These are phyloP conservation scores for Tenthredo scrophulariae DNA, from an alignment of 2,888 invertebrate genomes.

Conservation along the genomic window DNA sequence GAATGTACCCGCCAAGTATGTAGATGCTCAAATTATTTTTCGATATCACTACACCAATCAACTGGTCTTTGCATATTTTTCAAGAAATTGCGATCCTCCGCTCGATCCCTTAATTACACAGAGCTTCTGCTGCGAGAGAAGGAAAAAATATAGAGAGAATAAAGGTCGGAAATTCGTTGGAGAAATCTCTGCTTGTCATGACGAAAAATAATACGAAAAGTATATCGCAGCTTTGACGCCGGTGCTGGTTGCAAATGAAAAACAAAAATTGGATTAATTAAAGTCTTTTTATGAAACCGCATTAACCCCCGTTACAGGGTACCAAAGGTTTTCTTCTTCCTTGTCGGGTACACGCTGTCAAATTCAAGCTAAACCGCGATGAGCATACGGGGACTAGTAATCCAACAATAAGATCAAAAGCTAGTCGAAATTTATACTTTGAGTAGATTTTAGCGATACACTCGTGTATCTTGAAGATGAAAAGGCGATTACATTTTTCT, in stretches of 20 bases:
- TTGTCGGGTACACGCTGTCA: background rate
- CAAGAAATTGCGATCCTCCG: background rate
- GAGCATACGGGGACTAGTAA: background rate
- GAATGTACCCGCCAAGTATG: too few species aligned
- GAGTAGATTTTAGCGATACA: background rate
- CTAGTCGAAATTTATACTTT: background rate
- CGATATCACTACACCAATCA: too few species aligned
- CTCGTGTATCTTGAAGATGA: background rate
- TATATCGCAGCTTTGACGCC: background rate
- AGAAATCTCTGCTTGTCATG: background rate
- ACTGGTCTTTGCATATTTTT: background rate
- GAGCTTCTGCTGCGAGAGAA: background rate
- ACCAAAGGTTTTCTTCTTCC: background rate
- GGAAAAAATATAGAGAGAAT: background rate
- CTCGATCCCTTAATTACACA: background rate
- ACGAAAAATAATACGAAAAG: background rate
- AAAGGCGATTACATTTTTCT: too few species aligned
- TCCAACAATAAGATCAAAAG: background rate
- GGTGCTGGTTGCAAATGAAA: background rate
- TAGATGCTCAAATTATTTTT: too few species aligned
- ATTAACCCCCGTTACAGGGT: background rate
- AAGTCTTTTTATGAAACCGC: background rate
- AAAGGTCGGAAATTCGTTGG: background rate
- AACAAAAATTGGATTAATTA: constrained; percentile 23
- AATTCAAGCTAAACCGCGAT: background rate